phyloP scores from a whole-genome alignment of 1,140 invertebrate species.

The Drosophila nigromelanica region DNA sequence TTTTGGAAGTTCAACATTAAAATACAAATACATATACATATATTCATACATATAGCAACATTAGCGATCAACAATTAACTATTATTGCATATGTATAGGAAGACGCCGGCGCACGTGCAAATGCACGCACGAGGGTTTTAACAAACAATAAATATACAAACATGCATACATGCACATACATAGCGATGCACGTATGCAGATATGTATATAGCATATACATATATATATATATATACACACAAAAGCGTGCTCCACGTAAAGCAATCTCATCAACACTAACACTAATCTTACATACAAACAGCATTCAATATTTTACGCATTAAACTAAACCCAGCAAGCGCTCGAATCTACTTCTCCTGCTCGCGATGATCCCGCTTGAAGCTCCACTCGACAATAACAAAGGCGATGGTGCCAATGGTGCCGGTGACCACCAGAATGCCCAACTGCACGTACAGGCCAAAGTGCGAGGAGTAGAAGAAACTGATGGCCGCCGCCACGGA shows the following conservation, averaged over 20 bases:
- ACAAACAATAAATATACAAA: conserved; percentile 60
- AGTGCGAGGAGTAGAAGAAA: conserved; percentile 93
- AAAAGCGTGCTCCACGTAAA: conserved; percentile 20
- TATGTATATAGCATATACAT: conserved; percentile 11
- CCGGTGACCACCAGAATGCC: conserved; percentile 90
- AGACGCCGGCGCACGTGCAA: conserved; percentile 61
- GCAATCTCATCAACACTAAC: conserved; percentile 47
- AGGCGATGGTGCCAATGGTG: conserved; percentile 90
- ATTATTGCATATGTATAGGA: conserved; percentile 74
- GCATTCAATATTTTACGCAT: conserved; percentile 10
- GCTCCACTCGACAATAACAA: conserved; percentile 91
- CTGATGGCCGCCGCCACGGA: conserved; percentile 94
- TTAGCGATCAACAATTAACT: conserved; percentile 60
- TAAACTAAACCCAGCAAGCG: conserved; percentile 39
- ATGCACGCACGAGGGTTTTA: conserved; percentile 44
- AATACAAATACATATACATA: conserved; percentile 46
- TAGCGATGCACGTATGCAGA: conserved; percentile 6
- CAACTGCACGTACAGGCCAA: conserved; percentile 92
- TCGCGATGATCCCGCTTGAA: conserved; percentile 78
- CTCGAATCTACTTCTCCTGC: conserved; percentile 36
- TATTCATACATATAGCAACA: conserved; percentile 61
- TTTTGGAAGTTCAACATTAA: conserved; percentile 72
- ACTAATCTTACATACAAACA: conserved; percentile 42
- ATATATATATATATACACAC: conserved; percentile 3
- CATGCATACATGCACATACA: background rate